Percentiles rank a stretch among this genome's conserved stretches.
phyloP scores from a whole-genome alignment of 2,888 invertebrate genomes.

The Pristionchus fissidentatus region DNA sequence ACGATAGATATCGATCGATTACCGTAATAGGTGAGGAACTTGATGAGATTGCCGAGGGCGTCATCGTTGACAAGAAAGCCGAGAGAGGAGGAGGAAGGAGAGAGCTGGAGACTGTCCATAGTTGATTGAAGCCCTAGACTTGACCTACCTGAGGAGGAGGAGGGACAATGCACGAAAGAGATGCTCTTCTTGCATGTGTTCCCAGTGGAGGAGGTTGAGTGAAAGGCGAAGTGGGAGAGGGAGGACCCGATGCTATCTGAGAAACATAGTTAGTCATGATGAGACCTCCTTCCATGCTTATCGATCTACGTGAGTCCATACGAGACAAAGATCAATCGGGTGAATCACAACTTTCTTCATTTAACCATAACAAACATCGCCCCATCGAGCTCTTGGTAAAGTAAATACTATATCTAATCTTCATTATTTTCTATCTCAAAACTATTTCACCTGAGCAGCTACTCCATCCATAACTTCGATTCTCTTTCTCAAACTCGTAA shows the following conservation, averaged over 20 bases:
- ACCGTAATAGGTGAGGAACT: constrained; percentile 73
- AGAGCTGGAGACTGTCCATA: background rate
- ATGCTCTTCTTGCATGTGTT: constrained; percentile 16
- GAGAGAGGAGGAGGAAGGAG: constrained; percentile 27
- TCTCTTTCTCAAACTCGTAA: constrained; percentile 70
- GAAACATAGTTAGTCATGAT: background rate
- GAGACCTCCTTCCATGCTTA: too few relatives aligned
- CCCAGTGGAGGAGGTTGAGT: constrained; percentile 29
- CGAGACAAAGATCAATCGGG: too few relatives aligned
- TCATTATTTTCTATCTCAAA: background rate
- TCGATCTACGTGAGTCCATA: too few relatives aligned
- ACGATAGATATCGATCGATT: background rate
- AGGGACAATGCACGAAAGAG: constrained; percentile 10
- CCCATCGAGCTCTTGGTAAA: too few relatives aligned
- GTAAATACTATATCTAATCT: too few relatives aligned
- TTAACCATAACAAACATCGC: too few relatives aligned
- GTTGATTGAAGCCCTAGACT: background rate
- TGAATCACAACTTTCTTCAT: too few relatives aligned
- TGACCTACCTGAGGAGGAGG: constrained; percentile 11
- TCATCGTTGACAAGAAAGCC: constrained; percentile 69
- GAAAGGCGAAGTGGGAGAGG: background rate
- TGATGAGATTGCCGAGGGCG: constrained; percentile 68
- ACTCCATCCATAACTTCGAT: constrained; percentile 75
- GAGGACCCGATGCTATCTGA: constrained; percentile 58
- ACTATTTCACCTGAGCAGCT: constrained; percentile 67